Percentiles rank a stretch among this genome's conserved stretches.
phyloP scores from a whole-genome alignment of 2,113 vertebrate genomes.

The Dissostichus mawsoni region DNA sequence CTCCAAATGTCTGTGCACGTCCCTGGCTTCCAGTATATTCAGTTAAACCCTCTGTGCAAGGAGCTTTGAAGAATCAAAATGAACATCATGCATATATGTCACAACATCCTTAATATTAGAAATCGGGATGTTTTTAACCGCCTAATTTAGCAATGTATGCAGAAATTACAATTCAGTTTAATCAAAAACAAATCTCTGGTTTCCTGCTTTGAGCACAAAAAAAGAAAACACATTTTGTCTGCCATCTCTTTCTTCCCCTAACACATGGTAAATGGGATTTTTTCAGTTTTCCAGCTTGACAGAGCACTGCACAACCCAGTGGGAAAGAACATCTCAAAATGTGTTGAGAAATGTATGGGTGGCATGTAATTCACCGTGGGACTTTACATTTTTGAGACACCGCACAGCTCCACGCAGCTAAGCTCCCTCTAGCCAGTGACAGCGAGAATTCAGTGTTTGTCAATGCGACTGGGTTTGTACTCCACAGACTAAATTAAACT shows the following conservation, averaged over 20 bases:
- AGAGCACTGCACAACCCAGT: not conserved
- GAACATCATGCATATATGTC: not conserved
- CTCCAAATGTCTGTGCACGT: too few relatives aligned
- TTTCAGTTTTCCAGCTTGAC: slow-evolving; percentile 5
- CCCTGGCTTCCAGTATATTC: not conserved
- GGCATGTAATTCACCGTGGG: not conserved
- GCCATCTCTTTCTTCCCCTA: slow-evolving; percentile 2
- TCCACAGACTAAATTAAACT: slow-evolving; percentile 18
- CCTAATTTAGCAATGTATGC: not conserved
- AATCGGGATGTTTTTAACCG: not conserved
- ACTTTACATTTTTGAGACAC: not conserved
- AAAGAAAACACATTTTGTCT: not conserved
- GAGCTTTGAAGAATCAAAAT: not conserved
- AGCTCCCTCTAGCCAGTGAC: not conserved
- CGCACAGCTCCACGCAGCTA: not conserved
- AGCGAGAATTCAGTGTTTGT: slow-evolving; percentile 5
- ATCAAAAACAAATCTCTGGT: not conserved
- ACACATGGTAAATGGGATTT: slow-evolving; percentile 9
- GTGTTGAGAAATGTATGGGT: slow-evolving; percentile 13
- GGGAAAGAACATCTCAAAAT: slow-evolving; percentile 6
- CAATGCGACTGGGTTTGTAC: not conserved
- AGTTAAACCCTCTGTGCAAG: not conserved
- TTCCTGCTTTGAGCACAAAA: not conserved
- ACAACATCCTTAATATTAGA: not conserved
- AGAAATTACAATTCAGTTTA: not conserved